Conservation (phyloP, 2,888 invertebrate species). For the Lasioglossum calceatum region DNA sequence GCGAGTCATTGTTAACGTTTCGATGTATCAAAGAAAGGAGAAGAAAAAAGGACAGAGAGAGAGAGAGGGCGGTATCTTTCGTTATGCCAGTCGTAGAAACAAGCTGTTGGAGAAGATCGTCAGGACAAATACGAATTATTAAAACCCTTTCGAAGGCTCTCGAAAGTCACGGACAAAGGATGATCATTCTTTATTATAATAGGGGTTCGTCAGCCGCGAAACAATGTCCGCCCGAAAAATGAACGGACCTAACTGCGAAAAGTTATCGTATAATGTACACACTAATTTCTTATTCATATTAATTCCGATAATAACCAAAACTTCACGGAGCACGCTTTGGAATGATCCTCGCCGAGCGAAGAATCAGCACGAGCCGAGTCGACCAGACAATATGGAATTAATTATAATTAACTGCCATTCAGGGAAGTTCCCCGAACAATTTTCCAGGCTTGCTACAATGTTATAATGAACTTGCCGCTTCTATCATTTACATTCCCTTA, state of each 20-base stretch:
- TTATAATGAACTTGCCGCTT: constrained; percentile 70
- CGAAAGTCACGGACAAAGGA: neutral
- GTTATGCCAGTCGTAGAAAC: neutral
- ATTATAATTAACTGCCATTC: constrained; percentile 82
- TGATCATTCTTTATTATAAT: neutral
- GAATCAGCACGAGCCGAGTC: constrained; percentile 61
- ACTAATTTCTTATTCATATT: constrained; percentile 59
- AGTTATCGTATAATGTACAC: constrained; percentile 28
- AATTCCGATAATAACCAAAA: constrained; percentile 60
- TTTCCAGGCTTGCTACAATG: constrained; percentile 63
- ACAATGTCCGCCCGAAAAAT: constrained; percentile 4
- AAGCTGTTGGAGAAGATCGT: neutral
- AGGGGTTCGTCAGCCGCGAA: neutral
- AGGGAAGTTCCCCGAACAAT: constrained; percentile 72
- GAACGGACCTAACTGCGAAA: constrained; percentile 2
- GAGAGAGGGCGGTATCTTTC: neutral
- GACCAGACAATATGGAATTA: constrained; percentile 80
- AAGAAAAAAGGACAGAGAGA: neutral
- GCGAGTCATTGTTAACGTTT: constrained; percentile 26
- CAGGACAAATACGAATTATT: neutral
- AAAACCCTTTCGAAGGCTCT: neutral
- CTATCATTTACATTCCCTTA: constrained; percentile 71
- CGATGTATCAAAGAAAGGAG: neutral
- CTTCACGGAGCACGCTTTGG: constrained; percentile 41
- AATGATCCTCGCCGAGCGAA: constrained; percentile 55